These are phyloP conservation scores for Sepioteuthis lessoniana DNA, from an alignment of 2,888 invertebrate genomes.

Conservation along the genomic window DNA sequence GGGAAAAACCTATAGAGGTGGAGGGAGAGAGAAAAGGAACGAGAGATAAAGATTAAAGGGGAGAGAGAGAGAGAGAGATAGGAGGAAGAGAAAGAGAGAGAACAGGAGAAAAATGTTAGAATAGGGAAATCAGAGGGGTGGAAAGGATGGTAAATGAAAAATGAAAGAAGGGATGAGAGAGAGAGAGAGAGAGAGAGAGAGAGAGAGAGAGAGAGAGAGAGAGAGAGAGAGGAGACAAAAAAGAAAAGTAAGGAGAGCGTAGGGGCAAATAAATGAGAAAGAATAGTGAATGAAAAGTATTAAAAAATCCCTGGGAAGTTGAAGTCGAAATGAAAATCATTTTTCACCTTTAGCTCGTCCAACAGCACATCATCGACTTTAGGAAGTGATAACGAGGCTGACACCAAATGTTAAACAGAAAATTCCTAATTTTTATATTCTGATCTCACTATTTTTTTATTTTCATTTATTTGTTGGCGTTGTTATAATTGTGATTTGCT, in stretches of 20 bases:
- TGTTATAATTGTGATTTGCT: background rate
- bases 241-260: too few relatives aligned
- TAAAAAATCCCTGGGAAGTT: background rate
- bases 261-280: too few relatives aligned
- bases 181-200: background rate
- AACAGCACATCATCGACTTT: background rate
- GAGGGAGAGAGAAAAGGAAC: background rate
- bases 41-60: too few relatives aligned
- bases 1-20: too few relatives aligned
- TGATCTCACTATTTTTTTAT: background rate
- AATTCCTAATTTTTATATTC: conserved; percentile 17
- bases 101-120: background rate
- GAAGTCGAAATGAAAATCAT: background rate
- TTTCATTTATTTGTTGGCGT: background rate
- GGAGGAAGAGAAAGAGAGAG: background rate
- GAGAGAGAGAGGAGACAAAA: background rate
- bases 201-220: background rate
- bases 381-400: background rate
- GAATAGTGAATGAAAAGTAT: too few relatives aligned
- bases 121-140: too few relatives aligned
- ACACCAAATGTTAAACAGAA: background rate
- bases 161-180: background rate
- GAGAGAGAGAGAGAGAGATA: background rate
- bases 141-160: too few relatives aligned
- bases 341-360: background rate